These are phyloP conservation scores for Plemyria rubiginata DNA, from an alignment of 2,888 invertebrate species.

Conservation along the genomic window DNA sequence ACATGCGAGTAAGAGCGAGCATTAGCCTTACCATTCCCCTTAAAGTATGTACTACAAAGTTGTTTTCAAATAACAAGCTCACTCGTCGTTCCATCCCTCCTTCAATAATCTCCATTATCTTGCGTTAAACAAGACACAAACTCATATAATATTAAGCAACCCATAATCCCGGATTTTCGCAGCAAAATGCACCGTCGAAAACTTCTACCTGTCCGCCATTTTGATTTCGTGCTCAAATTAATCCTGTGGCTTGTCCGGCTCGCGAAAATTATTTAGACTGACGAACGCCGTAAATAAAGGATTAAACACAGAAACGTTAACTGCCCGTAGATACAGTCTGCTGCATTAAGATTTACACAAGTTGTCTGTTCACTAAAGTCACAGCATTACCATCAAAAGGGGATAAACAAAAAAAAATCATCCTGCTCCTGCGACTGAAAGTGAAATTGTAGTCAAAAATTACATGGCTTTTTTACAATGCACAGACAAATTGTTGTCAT, in stretches of 20 bases:
- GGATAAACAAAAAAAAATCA: too few relatives aligned
- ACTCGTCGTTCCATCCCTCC: conserved; percentile 2
- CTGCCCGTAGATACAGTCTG: conserved; percentile 49
- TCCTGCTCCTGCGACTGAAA: too few relatives aligned
- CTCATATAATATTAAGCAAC: conserved; percentile 57
- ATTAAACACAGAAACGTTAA: conserved; percentile 65
- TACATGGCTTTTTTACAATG: too few relatives aligned
- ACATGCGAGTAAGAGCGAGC: too few relatives aligned
- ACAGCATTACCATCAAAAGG: too few relatives aligned
- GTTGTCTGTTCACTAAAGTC: too few relatives aligned
- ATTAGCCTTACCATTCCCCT: too few relatives aligned
- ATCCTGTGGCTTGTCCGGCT: conserved; percentile 70
- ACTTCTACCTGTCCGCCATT: conserved; percentile 67
- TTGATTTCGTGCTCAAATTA: conserved; percentile 71
- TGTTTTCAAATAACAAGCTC: conserved; percentile 25
- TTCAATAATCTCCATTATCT: conserved; percentile 43
- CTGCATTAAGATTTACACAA: too few relatives aligned
- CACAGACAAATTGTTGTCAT: too few relatives aligned
- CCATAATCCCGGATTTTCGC: conserved; percentile 61
- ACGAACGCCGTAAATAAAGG: conserved; percentile 71
- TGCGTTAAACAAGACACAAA: conserved; percentile 42
- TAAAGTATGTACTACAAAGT: conserved; percentile 6
- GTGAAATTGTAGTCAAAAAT: too few relatives aligned
- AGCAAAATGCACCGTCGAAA: conserved; percentile 55
- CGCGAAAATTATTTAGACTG: conserved; percentile 74